Evolutionary conservation across 2,113 vertebrate species (phyloP).

Genomic region (Thomomys bottae): DNA sequence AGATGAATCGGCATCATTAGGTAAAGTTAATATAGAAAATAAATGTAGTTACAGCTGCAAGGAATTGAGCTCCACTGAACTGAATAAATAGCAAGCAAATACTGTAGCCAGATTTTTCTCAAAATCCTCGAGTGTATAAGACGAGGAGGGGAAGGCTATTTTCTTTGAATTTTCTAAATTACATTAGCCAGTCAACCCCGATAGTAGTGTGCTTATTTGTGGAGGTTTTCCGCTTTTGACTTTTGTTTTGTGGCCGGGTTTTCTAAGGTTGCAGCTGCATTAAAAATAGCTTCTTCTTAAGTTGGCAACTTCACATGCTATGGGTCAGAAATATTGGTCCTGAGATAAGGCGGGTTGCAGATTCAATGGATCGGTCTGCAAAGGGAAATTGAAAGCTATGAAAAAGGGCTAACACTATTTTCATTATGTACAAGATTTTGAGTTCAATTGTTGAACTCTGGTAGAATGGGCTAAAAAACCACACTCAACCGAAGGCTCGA

Average conservation of each 20-base stretch:
- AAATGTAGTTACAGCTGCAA: slow-evolving; percentile 73
- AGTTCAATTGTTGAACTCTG: slow-evolving; percentile 34
- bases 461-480: slow-evolving; percentile 10
- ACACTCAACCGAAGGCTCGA: slow-evolving; percentile 23
- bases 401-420: slow-evolving; percentile 41
- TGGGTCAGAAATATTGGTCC: slow-evolving; percentile 3
- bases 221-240: slow-evolving; percentile 37
- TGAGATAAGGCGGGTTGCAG: not conserved
- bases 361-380: not conserved
- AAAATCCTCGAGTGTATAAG: slow-evolving; percentile 59
- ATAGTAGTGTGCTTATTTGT: slow-evolving; percentile 49
- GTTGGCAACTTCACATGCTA: not conserved
- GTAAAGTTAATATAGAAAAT: slow-evolving; percentile 73
- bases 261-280: slow-evolving; percentile 27
- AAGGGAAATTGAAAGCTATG: not conserved
- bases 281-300: slow-evolving; percentile 12
- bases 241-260: not conserved
- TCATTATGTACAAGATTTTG: slow-evolving; percentile 2
- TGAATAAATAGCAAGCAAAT: slow-evolving; percentile 62
- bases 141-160: slow-evolving; percentile 64
- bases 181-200: slow-evolving; percentile 53
- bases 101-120: slow-evolving; percentile 44
- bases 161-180: slow-evolving; percentile 69
- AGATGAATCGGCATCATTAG: slow-evolving; percentile 72
- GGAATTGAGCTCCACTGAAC: slow-evolving; percentile 72